Base-by-base conservation (phyloP, 2,888 invertebrate species). In the Kuschelorhynchus macadamiae region DNA sequence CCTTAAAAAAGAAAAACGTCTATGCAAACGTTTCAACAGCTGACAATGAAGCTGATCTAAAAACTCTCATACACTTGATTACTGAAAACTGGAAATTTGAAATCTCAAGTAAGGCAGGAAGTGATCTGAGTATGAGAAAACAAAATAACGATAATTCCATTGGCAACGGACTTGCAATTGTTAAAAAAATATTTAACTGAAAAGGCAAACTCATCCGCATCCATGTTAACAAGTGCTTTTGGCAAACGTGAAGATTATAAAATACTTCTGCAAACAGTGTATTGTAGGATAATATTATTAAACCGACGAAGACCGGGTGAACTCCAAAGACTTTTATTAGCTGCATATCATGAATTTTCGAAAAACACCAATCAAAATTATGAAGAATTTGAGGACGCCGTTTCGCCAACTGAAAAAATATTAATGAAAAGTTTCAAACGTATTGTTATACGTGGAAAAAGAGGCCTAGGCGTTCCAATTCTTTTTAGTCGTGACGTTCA, bases 321-420 rank as follows among this genome's bases (percentile, higher is more conserved):
- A 25, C 25, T 25, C 4, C 25, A 25, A 25, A 25, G 25, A 25
- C 25, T 25, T 5, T 25, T 25, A 25, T 25, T 25, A 7, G 25
- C 4, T 25, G 25, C 25, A 5, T 25, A 25, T 25, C 3, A 25
- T 7, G 3, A 25, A 5, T 25, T 25, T 5, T 25, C 25, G 25
- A 25, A 25, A 25, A 25, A n/a, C n/a, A n/a, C n/a, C n/a, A n/a
- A n/a, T n/a, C n/a, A n/a, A n/a, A n/a, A n/a, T n/a, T n/a, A n/a
- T n/a, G n/a, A n/a, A n/a, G n/a, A n/a, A n/a, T n/a, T n/a, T n/a
- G n/a, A n/a, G n/a, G n/a, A n/a, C n/a, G n/a, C n/a, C n/a, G n/a
- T 8, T 71, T 73, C 60, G 72, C 25, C 16, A 33, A 66, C 3
- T 20, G 63, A n/a, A n/a, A n/a, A n/a, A n/a, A 25, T 25, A 25